Conservation (phyloP, 2,113 vertebrate genomes). For the Acanthochromis polyacanthus region DNA sequence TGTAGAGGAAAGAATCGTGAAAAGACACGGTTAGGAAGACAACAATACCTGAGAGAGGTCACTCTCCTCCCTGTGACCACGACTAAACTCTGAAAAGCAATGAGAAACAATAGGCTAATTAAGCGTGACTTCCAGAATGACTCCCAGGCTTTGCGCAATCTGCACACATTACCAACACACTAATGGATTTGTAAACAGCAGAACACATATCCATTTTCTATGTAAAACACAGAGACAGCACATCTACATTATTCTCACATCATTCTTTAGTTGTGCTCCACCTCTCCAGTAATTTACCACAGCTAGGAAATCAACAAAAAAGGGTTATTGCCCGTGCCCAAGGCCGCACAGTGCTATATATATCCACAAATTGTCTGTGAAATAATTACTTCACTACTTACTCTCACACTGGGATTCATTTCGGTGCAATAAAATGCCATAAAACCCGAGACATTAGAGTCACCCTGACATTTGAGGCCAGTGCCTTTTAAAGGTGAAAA, state of each 20-base stretch:
- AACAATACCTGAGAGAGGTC: constrained; percentile 66
- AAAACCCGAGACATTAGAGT: constrained; percentile 44
- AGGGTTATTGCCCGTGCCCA: constrained; percentile 25
- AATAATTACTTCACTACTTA: constrained; percentile 36
- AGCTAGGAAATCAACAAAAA: constrained; percentile 38
- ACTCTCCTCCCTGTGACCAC: constrained; percentile 58
- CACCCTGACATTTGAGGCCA: constrained; percentile 46
- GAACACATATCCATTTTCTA: constrained; percentile 32
- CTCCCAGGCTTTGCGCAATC: constrained; percentile 38
- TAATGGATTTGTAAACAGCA: constrained; percentile 67
- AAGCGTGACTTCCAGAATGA: constrained; percentile 46
- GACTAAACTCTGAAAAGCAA: constrained; percentile 54
- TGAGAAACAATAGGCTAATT: constrained; percentile 58
- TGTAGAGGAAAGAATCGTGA: constrained; percentile 56
- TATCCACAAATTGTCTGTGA: constrained; percentile 43
- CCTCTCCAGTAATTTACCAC: constrained; percentile 30
- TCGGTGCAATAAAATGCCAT: constrained; percentile 38
- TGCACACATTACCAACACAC: constrained; percentile 22
- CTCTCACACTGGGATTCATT: constrained; percentile 35
- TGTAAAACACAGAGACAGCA: constrained; percentile 32
- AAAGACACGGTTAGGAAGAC: constrained; percentile 49
- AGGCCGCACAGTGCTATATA: constrained; percentile 19
- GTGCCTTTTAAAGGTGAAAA: constrained; percentile 45
- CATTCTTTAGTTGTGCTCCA: constrained; percentile 26
- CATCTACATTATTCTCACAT: constrained; percentile 41